Evolutionary conservation across 2,888 invertebrate species (phyloP).

Genomic region (Eilema griseolum): DNA sequence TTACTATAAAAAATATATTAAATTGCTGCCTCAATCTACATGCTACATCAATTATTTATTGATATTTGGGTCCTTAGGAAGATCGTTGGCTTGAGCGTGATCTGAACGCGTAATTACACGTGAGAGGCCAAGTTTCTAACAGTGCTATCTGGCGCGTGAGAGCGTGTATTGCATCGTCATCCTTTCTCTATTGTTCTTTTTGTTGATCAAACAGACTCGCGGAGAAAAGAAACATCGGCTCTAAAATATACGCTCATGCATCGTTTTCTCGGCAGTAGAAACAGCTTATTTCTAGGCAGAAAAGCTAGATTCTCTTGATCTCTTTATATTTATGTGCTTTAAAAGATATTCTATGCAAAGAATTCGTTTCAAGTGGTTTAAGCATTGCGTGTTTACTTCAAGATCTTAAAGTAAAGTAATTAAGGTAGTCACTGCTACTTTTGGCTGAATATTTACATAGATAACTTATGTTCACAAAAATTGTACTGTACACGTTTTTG

Average conservation of each 20-base stretch:
- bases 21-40: too few species aligned
- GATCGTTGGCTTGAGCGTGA: too few species aligned
- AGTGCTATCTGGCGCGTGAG: too few species aligned
- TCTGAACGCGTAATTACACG: too few species aligned
- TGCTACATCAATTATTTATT: too few species aligned
- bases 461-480: too few species aligned
- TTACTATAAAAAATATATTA: not conserved
- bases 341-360: not conserved
- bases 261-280: not conserved
- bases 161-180: not conserved
- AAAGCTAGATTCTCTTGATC: too few species aligned
- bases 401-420: not conserved
- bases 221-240: not conserved
- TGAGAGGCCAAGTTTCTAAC: too few species aligned
- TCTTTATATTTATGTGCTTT: too few species aligned
- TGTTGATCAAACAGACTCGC: not conserved
- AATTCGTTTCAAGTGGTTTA: too few species aligned
- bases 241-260: not conserved
- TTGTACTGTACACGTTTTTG: too few species aligned
- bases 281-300: not conserved
- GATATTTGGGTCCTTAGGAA: too few species aligned
- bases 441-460: not conserved
- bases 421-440: not conserved
- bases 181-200: not conserved
- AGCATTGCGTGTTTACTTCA: not conserved